Base-by-base conservation (phyloP, 2,797 vertebrate species). In the Tapirus indicus region DNA sequence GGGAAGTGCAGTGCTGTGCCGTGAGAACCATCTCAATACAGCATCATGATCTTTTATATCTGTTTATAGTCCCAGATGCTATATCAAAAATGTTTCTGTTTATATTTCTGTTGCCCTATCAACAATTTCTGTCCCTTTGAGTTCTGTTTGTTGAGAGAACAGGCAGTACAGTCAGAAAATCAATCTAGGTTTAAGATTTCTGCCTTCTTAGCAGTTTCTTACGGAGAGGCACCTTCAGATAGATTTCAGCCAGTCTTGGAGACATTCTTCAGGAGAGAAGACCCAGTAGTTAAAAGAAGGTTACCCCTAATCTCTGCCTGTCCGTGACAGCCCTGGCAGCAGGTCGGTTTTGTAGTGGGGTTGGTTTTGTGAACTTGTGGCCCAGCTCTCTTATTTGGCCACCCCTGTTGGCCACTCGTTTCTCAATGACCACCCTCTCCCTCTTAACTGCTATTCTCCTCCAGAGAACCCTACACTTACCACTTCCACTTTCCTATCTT, bases 111-210 rank as follows among this genome's bases (percentile, higher is more conserved):
- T 69, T 86, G 8, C 38, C 64, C 32, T 83, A 3, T 89, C 52
- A 91, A 77, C 35, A 62, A 78, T 44, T 72, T 89, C 69, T 83
- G 32, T 44, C 35, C 52, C 11, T 91, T 62, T 68, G 54, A 38
- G 25, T 60, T 83, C 68, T 77, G 13, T 78, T 35, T 77, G 41
- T 85, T 92, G 44, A 72, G 44, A 88, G 93, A 91, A 90, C 62
- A 86, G 91, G 35, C 84, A 32, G 74, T 89, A 35, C 32, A 68
- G 60, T 58, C 58, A 58, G 47, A 89, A 49, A 92, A 95, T 94
- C 95, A 44, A 69, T 89, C 41, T 41, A 35, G 91, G 88, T 89
- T 86, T 95, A 89, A 89, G 84, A 83, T 92, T 92, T 97, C 95
- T 83, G 79, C 93, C 79, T 72, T 88, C 80, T 89, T 62, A 85